Percentiles rank a stretch among this genome's conserved stretches.
phyloP scores from a whole-genome alignment of 2,888 invertebrate species.

The Gymnoscelis rufifasciata region DNA sequence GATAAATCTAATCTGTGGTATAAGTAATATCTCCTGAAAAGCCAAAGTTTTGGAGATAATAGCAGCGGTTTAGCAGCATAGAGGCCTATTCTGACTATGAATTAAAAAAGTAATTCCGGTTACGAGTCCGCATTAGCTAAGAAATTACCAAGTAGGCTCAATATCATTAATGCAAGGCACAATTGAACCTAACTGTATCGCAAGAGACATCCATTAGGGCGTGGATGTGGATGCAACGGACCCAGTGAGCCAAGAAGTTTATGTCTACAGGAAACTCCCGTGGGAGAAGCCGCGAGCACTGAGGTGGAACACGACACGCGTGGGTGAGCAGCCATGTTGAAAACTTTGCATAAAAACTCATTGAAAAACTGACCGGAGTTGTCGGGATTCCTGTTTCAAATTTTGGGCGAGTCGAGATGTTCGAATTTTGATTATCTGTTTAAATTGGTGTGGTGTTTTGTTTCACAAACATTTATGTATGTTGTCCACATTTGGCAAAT shows the following conservation, averaged over 20 bases:
- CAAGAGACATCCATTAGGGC: constrained; percentile 6
- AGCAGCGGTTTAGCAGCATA: too few species aligned
- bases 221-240: constrained; percentile 1
- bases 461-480: too few species aligned
- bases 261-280: constrained; percentile 34
- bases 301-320: constrained; percentile 41
- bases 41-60: too few species aligned
- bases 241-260: constrained; percentile 10
- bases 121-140: too few species aligned
- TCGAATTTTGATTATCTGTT: not conserved
- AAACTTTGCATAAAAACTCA: constrained; percentile 1
- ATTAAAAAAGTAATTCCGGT: too few species aligned
- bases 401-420: not conserved
- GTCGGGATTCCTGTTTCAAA: constrained; percentile 11
- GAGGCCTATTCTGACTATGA: too few species aligned
- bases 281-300: constrained; percentile 47
- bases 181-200: too few species aligned
- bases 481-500: too few species aligned
- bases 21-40: too few species aligned
- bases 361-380: constrained; percentile 3
- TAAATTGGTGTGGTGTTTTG: not conserved
- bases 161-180: too few species aligned
- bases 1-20: too few species aligned
- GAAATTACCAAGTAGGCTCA: too few species aligned
- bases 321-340: constrained; percentile 20